Base-by-base conservation (phyloP, 2,113 vertebrate genomes). In the Prinia subflava region DNA sequence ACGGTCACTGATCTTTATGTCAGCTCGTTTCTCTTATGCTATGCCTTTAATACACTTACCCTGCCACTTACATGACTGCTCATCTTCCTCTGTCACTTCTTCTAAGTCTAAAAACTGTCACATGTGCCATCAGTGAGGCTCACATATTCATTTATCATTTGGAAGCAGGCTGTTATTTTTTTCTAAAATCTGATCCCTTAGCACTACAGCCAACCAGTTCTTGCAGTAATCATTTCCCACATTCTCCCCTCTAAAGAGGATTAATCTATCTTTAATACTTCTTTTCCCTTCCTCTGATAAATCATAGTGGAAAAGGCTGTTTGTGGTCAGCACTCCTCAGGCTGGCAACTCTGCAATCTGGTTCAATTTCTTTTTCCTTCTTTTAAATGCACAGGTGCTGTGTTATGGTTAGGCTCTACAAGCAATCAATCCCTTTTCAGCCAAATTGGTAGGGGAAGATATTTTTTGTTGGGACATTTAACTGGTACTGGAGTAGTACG, bases 121-220 rank as follows among this genome's bases (percentile, higher is more conserved):
- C 73, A 50, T 88, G 76, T 86, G 88, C 86, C 90, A 59, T 94
- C 90, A 88, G 68, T 49, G 83, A 83, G 83, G 87, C 83, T 92
- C 94, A 92, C 41, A 89, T 95, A 95, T 89, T 96, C 94, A 97
- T 97, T 96, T 96, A 93, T 96, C 94, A 93, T 96, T 94, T 28
- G 5, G 68, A 97, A 71, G 68, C 87, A 96, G 92, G 59, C 85
- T 96, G 90, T n/a, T 85, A 55, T 46, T 90, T 94, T 93, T 83
- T 90, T 84, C 85, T 86, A 90, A 86, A 89, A 75, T 95, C 68
- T 62, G 82, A 96, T 94, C 75, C 75, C 50, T 67, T 74, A 92
- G 52, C 76, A 88, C 55, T 92, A 59, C 55, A 83, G 59, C 64
- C 70, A 94, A 88, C 59, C 47, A 74, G 28, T 2, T 4, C 55